Conservation (phyloP, 2,797 vertebrate genomes). For the Erethizon dorsatum region DNA sequence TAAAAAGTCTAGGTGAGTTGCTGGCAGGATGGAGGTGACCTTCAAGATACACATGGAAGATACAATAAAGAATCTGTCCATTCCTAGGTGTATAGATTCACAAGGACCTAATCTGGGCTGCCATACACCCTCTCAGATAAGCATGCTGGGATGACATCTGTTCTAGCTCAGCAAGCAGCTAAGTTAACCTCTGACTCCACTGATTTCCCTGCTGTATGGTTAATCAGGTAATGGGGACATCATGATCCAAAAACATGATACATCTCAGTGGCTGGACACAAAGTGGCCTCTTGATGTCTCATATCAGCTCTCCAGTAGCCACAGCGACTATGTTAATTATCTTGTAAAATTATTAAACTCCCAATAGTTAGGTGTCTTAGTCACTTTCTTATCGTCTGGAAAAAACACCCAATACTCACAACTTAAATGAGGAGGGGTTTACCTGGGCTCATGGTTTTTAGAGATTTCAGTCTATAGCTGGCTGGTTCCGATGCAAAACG, state of each 20-base stretch:
- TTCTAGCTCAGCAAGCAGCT: constrained; percentile 93
- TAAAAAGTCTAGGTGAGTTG: too few relatives aligned
- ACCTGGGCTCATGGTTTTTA: neutral
- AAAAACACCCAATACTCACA: neutral
- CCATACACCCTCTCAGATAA: constrained; percentile 92
- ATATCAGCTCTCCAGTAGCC: neutral
- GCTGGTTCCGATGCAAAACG: neutral
- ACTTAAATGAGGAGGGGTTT: neutral
- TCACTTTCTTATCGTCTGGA: neutral
- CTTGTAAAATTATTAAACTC: neutral
- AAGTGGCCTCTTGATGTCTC: constrained; percentile 90
- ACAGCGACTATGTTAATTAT: neutral
- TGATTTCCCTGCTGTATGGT: constrained; percentile 92
- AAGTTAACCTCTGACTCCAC: constrained; percentile 93
- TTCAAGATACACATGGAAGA: constrained; percentile 92
- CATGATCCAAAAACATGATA: constrained; percentile 93
- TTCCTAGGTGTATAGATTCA: constrained; percentile 93
- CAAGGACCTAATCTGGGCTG: constrained; percentile 94
- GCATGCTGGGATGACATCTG: constrained; percentile 92
- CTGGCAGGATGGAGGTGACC: neutral
- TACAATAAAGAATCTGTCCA: constrained; percentile 94
- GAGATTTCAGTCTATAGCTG: neutral
- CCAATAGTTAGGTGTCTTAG: neutral
- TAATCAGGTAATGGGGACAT: constrained; percentile 94
- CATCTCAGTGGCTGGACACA: constrained; percentile 93